Conservation (phyloP, 2,888 invertebrate genomes). For the Drosophila stalkeri region DNA sequence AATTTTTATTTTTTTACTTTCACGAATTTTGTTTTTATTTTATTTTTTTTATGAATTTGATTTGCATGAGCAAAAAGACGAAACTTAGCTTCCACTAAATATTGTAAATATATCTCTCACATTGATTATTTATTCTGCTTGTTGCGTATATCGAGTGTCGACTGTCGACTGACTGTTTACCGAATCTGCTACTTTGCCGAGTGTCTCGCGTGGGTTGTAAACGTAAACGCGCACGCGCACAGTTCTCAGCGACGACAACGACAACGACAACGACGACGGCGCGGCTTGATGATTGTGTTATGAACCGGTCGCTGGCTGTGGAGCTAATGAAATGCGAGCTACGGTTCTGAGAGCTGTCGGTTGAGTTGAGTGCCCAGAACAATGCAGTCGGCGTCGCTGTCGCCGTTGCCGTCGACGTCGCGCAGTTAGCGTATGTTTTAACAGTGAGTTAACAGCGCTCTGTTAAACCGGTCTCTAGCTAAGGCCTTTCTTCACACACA, state of each 20-base stretch:
- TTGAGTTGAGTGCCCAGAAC: constrained; percentile 76
- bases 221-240: constrained; percentile 72
- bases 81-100: constrained; percentile 33
- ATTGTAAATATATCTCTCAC: constrained; percentile 5
- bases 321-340: constrained; percentile 80
- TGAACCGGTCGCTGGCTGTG: constrained; percentile 63
- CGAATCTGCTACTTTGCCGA: neutral
- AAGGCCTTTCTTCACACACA: constrained; percentile 38
- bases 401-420: constrained; percentile 5
- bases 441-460: constrained; percentile 58
- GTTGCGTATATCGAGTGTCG: constrained; percentile 13
- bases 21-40: constrained; percentile 52
- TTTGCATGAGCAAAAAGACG: constrained; percentile 55
- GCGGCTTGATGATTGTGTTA: constrained; percentile 37
- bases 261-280: constrained; percentile 8
- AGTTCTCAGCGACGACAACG: constrained; percentile 49
- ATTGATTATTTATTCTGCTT: constrained; percentile 19
- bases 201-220: constrained; percentile 70
- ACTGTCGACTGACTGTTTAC: constrained; percentile 11
- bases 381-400: constrained; percentile 37
- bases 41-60: constrained; percentile 5
- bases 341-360: constrained; percentile 70
- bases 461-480: constrained; percentile 67
- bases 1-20: constrained; percentile 70
- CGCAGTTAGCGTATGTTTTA: constrained; percentile 13